Evolutionary conservation across 1,140 invertebrate genomes (phyloP), one percentile per base, ranked within the genome.

Genomic region (Frieseomelitta varia): DNA sequence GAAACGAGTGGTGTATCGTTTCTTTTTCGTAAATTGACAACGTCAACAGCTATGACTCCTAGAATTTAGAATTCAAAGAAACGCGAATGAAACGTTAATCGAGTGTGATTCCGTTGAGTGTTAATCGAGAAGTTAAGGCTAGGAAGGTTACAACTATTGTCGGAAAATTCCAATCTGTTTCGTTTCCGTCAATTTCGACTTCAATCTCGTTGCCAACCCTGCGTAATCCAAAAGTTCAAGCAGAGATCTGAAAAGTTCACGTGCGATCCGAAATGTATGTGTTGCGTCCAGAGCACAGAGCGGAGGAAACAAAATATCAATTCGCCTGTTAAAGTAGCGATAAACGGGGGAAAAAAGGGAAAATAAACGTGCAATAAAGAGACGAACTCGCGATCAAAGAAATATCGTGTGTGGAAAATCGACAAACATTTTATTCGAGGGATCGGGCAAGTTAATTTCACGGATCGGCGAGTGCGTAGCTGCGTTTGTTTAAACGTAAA

Each of bases 401-500:
- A 27, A 55, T 8, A 51, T 67, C 21, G 51, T 12, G 11, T 19
- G 14, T 24, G 24, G 30, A 61, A 55, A 72, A 80, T 56, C 21
- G 21, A 0, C 2, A 19, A 67, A 81, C 65, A 21, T 21, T 74
- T 39, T 53, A 81, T 67, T n/a, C 71, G 58, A 47, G 39, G 8
- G 2, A 27, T 51, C 27, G 34, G 19, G 1, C 10, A 51, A 68
- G 51, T 77, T 76, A 82, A 76, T 76, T 82, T 68, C 30, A 82
- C 73, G 53, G 30, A 17, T 27, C 34, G 24, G 30, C 2, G 81
- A 68, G 17, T 30, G 34, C 51, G 24, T 30, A 21, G 2, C 10
- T 61, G 47, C 19, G 19, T 83, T 83, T 78, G 71, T 78, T 83
- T 83, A 78, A 78, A 78, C 30, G n/a, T 11, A 67, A 34, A 21